Evolutionary conservation across 2,888 invertebrate genomes (phyloP).

Genomic region (Amphipoea oculea): DNA sequence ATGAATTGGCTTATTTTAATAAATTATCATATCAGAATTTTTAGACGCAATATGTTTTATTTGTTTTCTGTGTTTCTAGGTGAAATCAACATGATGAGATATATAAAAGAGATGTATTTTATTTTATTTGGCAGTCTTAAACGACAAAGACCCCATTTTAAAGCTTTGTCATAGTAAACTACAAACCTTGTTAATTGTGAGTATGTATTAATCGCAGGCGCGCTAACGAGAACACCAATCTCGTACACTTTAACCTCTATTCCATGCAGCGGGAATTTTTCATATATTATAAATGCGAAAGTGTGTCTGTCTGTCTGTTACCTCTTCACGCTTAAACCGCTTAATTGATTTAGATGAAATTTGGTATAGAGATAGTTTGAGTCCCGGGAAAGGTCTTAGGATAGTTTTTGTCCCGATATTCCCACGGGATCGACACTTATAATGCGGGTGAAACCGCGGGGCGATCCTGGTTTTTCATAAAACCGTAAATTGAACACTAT

Average conservation of each 20-base stretch:
- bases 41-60: background rate
- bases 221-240: background rate
- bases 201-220: background rate
- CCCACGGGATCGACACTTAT: no score
- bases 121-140: no score
- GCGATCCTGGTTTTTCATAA: no score
- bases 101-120: background rate
- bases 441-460: no score
- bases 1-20: conserved; percentile 9
- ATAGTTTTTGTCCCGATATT: no score
- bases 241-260: background rate
- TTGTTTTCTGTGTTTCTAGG: background rate
- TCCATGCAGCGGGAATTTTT: background rate
- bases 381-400: no score
- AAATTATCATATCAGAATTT: background rate
- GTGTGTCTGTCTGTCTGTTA: no score
- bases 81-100: background rate
- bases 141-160: background rate
- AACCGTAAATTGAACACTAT: background rate
- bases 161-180: background rate
- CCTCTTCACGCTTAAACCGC: no score
- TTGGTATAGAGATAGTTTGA: no score
- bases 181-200: background rate
- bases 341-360: no score
- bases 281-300: background rate